A percentile compares a stretch with the other conserved stretches of the same genome.
Conservation (phyloP, 2,888 invertebrate genomes). For the Neocrepidodera transversa region DNA sequence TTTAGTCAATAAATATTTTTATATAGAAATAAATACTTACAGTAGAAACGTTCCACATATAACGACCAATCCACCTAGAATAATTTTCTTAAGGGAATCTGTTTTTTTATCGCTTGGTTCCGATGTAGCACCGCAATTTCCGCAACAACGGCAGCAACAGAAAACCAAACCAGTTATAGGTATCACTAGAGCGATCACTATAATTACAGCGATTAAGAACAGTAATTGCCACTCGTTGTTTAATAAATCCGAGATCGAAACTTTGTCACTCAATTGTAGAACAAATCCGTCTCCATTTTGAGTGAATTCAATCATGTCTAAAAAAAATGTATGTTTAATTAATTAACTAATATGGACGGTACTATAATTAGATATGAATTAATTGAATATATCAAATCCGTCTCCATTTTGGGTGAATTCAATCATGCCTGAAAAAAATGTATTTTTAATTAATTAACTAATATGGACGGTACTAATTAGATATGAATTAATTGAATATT, state of each 20-base stretch:
- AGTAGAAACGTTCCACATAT: constrained; percentile 81
- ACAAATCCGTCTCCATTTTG: neutral
- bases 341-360: neutral
- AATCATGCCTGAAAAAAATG: constrained; percentile 7
- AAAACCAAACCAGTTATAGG: constrained; percentile 84
- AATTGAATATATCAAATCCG: neutral
- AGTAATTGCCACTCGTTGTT: constrained; percentile 36
- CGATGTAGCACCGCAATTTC: constrained; percentile 77
- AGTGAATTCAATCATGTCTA: neutral
- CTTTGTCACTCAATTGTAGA: constrained; percentile 15
- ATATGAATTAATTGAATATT: neutral
- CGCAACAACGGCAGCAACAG: constrained; percentile 87
- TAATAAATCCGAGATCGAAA: constrained; percentile 21
- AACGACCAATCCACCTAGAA: constrained; percentile 79
- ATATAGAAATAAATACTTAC: no score
- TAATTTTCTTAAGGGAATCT: constrained; percentile 79
- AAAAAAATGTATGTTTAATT: constrained; percentile 5
- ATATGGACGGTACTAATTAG: neutral
- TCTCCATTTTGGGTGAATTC: neutral
- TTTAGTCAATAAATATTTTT: no score
- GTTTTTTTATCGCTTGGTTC: constrained; percentile 86
- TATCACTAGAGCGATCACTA: constrained; percentile 72
- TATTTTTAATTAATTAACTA: no score
- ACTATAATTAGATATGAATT: neutral
- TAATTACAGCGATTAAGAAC: constrained; percentile 63